Evolutionary conservation across 2,113 vertebrate species (phyloP).

Genomic region (Cynoglossus semilaevis): DNA sequence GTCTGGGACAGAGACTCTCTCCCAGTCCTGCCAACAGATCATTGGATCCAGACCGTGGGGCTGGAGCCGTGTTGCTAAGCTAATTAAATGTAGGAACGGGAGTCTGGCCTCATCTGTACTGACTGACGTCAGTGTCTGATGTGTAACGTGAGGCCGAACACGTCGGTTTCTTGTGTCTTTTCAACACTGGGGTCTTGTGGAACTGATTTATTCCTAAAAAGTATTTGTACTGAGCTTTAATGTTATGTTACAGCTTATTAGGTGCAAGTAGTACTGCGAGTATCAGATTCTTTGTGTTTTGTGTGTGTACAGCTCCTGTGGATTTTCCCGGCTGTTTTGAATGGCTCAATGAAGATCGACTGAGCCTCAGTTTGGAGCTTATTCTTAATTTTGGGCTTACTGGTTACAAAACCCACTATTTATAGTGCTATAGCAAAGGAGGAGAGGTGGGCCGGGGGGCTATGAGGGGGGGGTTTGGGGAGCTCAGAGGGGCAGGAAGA

Average conservation of each 20-base stretch:
- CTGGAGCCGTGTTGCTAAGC: conserved; percentile 26
- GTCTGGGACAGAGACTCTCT: background rate
- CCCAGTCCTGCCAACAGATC: background rate
- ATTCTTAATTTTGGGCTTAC: conserved; percentile 64
- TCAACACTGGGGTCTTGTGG: too few species aligned
- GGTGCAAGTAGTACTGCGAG: too few species aligned
- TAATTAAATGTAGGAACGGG: too few species aligned
- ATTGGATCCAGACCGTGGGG: background rate
- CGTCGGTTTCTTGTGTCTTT: too few species aligned
- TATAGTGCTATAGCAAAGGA: conserved; percentile 49
- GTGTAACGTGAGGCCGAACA: too few species aligned
- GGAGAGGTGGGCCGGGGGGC: background rate
- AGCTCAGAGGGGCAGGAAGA: conserved; percentile 10
- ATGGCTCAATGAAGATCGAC: conserved; percentile 45
- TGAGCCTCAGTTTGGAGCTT: conserved; percentile 43
- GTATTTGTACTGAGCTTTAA: too few species aligned
- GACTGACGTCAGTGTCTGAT: too few species aligned
- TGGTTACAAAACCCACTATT: conserved; percentile 67
- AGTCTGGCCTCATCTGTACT: too few species aligned
- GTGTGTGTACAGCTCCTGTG: background rate
- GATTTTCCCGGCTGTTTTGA: conserved; percentile 48
- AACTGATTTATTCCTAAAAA: too few species aligned
- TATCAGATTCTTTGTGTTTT: background rate
- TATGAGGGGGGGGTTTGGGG: background rate
- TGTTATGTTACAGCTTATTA: too few species aligned